A percentile compares a stretch with the other conserved stretches of the same genome.
phyloP scores from a whole-genome alignment of 92 coral and sea anemone species.

The Zoanthus sansibaricus region DNA sequence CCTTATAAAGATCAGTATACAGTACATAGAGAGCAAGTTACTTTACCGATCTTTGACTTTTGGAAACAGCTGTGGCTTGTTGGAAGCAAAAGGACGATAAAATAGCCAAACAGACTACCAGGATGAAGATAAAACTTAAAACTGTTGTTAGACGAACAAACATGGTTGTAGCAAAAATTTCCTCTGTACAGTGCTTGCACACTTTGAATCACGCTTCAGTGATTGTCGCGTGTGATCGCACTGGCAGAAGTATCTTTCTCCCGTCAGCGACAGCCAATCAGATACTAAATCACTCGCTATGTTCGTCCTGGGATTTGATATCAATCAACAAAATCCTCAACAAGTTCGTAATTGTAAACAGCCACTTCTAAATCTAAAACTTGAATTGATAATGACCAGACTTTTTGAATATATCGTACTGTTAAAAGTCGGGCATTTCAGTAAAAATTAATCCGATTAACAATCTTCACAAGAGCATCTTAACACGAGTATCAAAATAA shows the following conservation, averaged over 20 bases:
- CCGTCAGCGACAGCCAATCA: constrained; percentile 43
- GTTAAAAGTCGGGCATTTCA: not conserved
- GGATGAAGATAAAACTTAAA: constrained; percentile 2
- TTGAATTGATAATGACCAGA: constrained; percentile 28
- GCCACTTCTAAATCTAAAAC: constrained; percentile 16
- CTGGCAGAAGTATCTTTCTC: constrained; percentile 20
- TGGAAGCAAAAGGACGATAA: constrained; percentile 28
- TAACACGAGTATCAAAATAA: constrained; percentile 8
- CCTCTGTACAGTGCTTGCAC: not conserved
- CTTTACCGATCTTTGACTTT: constrained; percentile 29
- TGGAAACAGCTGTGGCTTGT: constrained; percentile 19
- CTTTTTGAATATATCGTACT: not conserved
- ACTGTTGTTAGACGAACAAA: constrained; percentile 14
- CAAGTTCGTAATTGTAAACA: constrained; percentile 27
- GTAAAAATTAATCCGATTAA: not conserved
- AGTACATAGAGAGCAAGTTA: not conserved
- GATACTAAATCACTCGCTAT: constrained; percentile 11
- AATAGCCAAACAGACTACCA: constrained; percentile 14
- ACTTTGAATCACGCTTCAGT: not conserved
- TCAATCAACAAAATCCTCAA: constrained; percentile 45
- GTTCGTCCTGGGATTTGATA: constrained; percentile 37
- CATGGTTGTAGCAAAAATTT: constrained; percentile 12
- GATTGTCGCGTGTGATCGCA: constrained; percentile 15
- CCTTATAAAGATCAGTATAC: not conserved
- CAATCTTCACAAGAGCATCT: not conserved